Evolutionary conservation across 1,140 invertebrate genomes (phyloP), one percentile per base, ranked within the genome.

Genomic region (Drosophila nigromelanica): DNA sequence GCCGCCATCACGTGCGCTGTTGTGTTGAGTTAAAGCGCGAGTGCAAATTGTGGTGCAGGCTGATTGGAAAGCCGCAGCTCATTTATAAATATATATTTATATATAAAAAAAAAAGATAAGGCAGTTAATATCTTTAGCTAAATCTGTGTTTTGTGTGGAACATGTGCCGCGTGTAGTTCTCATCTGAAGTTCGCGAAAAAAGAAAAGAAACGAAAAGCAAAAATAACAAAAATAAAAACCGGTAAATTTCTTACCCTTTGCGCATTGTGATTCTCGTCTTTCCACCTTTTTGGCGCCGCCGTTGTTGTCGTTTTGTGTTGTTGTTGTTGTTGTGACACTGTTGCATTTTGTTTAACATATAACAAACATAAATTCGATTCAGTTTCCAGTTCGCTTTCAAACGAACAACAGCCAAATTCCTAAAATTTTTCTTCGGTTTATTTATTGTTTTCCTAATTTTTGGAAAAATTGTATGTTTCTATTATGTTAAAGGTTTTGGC

Each of bases 261-360:
- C 43, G 45, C 42, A 35, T 47, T 55, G 37, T 71, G 40, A 18
- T 74, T 73, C 56, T 80, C 47, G 47, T 51, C 63, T 59, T 59
- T 66, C 56, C 51, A 74, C 61, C 66, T 67, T 77, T 82, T 75
- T 79, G 74, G 64, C 70, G 74, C 59, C 70, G 54, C 24, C 37
- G 54, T 61, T 60, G 43, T 54, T 73, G 40, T 55, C 48, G 37
- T 51, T 69, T 33, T 50, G 21, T 61, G 21, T 63, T 81, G 60
- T 63, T 81, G 60, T 48, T 62, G 30, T 42, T 30, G 30, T 43
- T 58, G 68, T 56, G 48, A 45, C 75, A 60, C 78, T 81, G 79
- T 83, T 85, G 80, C 81, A 81, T 78, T 77, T 72, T 71, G 18
- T 59, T 50, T 30, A 58, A 67, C 52, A 58, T 50, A 39, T 30